These are phyloP conservation scores for Poecilia gillii DNA, from an alignment of 2,797 vertebrate species.

Conservation along the genomic window DNA sequence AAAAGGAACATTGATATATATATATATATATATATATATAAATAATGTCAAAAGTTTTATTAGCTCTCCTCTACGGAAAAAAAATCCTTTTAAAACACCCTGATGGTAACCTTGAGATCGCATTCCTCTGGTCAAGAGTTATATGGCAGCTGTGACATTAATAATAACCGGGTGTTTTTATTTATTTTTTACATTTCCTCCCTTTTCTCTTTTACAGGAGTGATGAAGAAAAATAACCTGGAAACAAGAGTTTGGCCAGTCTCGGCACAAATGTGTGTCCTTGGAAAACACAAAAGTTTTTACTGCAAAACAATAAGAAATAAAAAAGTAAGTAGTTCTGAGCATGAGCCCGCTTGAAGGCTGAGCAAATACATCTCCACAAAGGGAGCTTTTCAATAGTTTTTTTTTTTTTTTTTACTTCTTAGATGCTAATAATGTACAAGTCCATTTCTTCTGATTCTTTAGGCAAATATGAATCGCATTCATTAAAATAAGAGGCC, in stretches of 20 bases:
- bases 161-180: not conserved
- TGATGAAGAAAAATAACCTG: not conserved
- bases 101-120: not conserved
- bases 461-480: not conserved
- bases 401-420: too few relatives aligned
- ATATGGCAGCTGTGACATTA: constrained; percentile 1
- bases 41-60: not conserved
- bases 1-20: not conserved
- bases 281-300: constrained; percentile 1
- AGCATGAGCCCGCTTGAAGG: not conserved
- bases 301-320: not conserved
- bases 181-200: not conserved
- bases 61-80: not conserved
- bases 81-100: not conserved
- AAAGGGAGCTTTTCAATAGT: not conserved
- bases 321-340: not conserved
- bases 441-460: not conserved
- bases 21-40: not conserved
- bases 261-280: not conserved
- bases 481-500: not conserved
- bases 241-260: not conserved
- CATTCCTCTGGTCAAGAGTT: not conserved
- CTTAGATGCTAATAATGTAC: not conserved
- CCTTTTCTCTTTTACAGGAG: not conserved
- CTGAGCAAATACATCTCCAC: not conserved